phyloP scores from a whole-genome alignment of 2,113 vertebrate species.

The Microcebus murinus region DNA sequence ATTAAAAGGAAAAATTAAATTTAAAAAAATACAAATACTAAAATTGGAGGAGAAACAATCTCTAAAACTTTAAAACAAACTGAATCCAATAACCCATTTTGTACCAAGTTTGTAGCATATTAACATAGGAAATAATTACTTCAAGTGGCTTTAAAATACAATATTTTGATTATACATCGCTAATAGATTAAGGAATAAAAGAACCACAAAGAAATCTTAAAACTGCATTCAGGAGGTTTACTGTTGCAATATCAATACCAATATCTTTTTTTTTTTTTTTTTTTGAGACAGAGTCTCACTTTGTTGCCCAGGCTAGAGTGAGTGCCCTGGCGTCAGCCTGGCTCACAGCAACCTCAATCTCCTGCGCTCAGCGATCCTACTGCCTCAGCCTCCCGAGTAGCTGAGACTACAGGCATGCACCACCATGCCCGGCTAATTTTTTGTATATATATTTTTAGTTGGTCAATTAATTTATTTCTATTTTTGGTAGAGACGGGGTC shows the following conservation, averaged over 20 bases:
- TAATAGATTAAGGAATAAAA: not conserved
- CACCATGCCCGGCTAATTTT: no score
- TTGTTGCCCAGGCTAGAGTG: no score
- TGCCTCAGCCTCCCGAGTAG: no score
- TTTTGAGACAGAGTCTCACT: no score
- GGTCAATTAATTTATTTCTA: no score
- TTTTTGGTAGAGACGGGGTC: no score
- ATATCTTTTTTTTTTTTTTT: no score
- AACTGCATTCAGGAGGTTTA: not conserved
- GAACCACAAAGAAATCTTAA: not conserved
- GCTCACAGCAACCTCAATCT: no score
- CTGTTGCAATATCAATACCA: not conserved
- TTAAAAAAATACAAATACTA: not conserved
- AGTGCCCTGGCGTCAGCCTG: no score
- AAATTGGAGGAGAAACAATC: not conserved
- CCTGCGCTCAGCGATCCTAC: no score
- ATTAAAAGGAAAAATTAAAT: not conserved
- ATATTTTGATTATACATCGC: not conserved
- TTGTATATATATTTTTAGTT: no score
- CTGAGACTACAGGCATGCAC: no score
- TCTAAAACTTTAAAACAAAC: slow-evolving; percentile 15
- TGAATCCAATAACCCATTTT: not conserved
- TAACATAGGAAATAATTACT: not conserved
- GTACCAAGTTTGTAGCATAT: not conserved
- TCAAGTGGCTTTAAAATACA: not conserved